phyloP scores from a whole-genome alignment of 2,113 vertebrate species.

The Coptodon bakossiorum region DNA sequence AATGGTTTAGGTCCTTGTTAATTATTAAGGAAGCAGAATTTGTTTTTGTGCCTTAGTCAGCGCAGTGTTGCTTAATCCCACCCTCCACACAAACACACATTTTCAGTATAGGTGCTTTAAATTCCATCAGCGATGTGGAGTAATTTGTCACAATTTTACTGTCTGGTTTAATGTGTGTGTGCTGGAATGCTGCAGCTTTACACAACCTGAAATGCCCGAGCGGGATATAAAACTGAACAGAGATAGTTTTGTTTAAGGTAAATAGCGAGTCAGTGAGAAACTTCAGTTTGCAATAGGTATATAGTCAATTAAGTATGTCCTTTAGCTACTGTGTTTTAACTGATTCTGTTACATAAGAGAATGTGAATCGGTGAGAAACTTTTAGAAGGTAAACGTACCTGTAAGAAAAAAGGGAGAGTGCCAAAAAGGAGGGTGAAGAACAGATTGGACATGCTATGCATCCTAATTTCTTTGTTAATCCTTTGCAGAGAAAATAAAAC shows the following conservation, averaged over 20 bases:
- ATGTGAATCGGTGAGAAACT: conserved; percentile 7
- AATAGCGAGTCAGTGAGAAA: conserved; percentile 8
- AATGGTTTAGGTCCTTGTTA: conserved; percentile 35
- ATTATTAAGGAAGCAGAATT: conserved; percentile 52
- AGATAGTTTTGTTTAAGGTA: not conserved
- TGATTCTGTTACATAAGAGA: conserved; percentile 14
- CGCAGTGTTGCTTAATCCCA: not conserved
- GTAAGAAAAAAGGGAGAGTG: not conserved
- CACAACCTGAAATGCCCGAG: not conserved
- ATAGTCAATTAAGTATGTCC: conserved; percentile 21
- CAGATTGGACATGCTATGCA: not conserved
- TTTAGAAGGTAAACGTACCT: not conserved
- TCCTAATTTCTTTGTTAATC: not conserved
- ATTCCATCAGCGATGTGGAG: not conserved
- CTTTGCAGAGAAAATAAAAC: not conserved
- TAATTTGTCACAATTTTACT: not conserved
- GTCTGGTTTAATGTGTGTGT: not conserved
- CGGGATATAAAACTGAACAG: not conserved
- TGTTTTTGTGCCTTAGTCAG: conserved; percentile 34
- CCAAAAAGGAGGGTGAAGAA: not conserved
- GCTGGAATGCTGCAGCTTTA: not conserved
- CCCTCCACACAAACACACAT: not conserved
- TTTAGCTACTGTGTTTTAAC: conserved; percentile 22
- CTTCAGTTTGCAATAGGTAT: not conserved
- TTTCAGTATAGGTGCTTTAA: not conserved